These are phyloP conservation scores for Pristiophorus japonicus DNA, from an alignment of 2,113 vertebrate genomes.

Conservation along the genomic window DNA sequence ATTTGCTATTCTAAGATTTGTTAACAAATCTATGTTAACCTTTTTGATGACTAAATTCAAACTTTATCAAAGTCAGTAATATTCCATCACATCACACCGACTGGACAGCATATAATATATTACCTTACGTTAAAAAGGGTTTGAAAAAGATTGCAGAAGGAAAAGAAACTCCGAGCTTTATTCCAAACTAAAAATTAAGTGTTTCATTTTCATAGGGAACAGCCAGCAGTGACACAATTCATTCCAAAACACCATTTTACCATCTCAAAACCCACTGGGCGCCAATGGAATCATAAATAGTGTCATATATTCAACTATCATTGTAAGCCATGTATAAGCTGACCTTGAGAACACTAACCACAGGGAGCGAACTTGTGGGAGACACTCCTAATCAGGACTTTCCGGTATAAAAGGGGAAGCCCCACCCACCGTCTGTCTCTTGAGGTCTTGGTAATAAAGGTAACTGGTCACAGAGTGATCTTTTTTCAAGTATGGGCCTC, in stretches of 20 bases:
- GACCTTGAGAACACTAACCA: too few species aligned
- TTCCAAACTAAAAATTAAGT: neutral
- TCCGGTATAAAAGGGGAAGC: too few species aligned
- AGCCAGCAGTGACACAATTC: neutral
- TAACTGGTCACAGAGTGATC: too few species aligned
- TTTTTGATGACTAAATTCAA: neutral
- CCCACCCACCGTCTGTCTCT: too few species aligned
- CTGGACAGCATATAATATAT: neutral
- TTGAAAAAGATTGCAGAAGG: neutral
- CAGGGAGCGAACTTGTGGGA: too few species aligned
- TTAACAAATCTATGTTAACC: neutral
- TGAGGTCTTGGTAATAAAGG: too few species aligned
- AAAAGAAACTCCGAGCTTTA: neutral
- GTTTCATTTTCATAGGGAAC: neutral
- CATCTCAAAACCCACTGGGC: neutral
- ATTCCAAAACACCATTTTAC: neutral
- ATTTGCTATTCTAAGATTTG: neutral
- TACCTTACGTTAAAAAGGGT: neutral
- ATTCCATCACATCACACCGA: neutral
- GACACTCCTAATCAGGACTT: too few species aligned
- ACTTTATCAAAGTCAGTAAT: neutral
- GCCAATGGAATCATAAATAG: neutral
- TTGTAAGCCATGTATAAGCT: too few species aligned
- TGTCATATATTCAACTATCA: too few species aligned
- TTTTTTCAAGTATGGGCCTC: too few species aligned